phyloP scores from a whole-genome alignment of 2,113 vertebrate species.

The Megaleporinus macrocephalus region DNA sequence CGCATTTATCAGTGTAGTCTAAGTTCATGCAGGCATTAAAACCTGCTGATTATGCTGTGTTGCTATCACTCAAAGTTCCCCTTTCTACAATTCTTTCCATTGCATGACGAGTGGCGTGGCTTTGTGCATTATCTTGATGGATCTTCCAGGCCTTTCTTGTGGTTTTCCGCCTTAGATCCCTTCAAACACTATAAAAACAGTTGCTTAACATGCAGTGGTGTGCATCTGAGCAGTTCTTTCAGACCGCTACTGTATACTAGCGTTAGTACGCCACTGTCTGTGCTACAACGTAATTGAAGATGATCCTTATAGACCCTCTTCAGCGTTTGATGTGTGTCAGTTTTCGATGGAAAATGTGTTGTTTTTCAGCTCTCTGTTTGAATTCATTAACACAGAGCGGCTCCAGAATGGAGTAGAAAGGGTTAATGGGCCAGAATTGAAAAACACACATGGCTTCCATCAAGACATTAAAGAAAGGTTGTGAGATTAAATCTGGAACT shows the following conservation, averaged over 20 bases:
- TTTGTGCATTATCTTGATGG: not conserved
- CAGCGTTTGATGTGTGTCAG: not conserved
- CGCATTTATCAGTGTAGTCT: not conserved
- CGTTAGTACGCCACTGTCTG: not conserved
- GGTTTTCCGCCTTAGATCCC: too few relatives aligned
- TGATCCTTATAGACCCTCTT: not conserved
- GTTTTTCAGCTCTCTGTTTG: slow-evolving; percentile 11
- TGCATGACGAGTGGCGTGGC: too few relatives aligned
- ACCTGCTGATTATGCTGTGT: not conserved
- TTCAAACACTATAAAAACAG: too few relatives aligned
- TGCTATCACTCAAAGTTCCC: not conserved
- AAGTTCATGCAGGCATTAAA: not conserved
- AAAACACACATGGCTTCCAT: slow-evolving; percentile 57
- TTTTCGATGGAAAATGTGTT: not conserved
- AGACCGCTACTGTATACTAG: too few relatives aligned
- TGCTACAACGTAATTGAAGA: slow-evolving; percentile 14
- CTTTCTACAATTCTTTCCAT: not conserved
- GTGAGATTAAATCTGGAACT: slow-evolving; percentile 60
- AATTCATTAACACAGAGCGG: not conserved
- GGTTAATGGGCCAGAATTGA: slow-evolving; percentile 42
- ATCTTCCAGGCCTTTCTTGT: not conserved
- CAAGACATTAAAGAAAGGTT: slow-evolving; percentile 53
- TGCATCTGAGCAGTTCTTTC: too few relatives aligned
- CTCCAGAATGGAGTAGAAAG: slow-evolving; percentile 3
- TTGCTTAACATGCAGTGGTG: too few relatives aligned